These are phyloP conservation scores for Cylloceria caligata DNA, from an alignment of 2,888 invertebrate genomes.

Conservation along the genomic window DNA sequence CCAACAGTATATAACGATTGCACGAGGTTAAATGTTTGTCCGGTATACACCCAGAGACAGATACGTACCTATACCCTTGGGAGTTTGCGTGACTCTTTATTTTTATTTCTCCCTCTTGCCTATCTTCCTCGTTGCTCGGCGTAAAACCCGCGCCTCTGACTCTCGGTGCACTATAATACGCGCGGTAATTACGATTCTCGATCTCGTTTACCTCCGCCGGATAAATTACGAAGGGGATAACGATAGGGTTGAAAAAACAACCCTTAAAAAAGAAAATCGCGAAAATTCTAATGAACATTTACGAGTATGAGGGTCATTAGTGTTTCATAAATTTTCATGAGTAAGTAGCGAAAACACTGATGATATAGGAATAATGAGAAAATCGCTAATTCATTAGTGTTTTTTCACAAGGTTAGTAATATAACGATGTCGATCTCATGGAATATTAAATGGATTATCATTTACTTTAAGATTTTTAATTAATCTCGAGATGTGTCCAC, in stretches of 20 bases:
- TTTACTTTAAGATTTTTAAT: background rate
- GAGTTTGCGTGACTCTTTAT: constrained; percentile 60
- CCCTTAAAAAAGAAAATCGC: too few species aligned
- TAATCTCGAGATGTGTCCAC: background rate
- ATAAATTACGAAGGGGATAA: background rate
- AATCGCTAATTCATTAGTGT: too few species aligned
- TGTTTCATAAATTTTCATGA: too few species aligned
- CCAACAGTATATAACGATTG: constrained; percentile 34
- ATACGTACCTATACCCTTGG: constrained; percentile 18
- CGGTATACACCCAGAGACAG: constrained; percentile 23
- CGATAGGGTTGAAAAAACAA: background rate
- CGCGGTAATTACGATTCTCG: constrained; percentile 59
- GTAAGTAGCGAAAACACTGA: too few species aligned
- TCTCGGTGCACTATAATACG: constrained; percentile 38
- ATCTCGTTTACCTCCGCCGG: constrained; percentile 43
- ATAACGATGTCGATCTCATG: background rate
- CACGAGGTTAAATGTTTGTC: constrained; percentile 56
- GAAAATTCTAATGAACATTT: too few species aligned
- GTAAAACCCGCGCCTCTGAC: constrained; percentile 28
- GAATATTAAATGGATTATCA: background rate
- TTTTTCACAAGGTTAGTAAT: too few species aligned
- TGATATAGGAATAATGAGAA: too few species aligned
- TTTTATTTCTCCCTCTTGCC: constrained; percentile 40
- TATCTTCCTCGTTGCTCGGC: background rate
- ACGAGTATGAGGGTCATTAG: too few species aligned